Evolutionary conservation across 2,797 vertebrate genomes (phyloP), one percentile per base, ranked within the genome.

Genomic region (Alfaro cultratus): DNA sequence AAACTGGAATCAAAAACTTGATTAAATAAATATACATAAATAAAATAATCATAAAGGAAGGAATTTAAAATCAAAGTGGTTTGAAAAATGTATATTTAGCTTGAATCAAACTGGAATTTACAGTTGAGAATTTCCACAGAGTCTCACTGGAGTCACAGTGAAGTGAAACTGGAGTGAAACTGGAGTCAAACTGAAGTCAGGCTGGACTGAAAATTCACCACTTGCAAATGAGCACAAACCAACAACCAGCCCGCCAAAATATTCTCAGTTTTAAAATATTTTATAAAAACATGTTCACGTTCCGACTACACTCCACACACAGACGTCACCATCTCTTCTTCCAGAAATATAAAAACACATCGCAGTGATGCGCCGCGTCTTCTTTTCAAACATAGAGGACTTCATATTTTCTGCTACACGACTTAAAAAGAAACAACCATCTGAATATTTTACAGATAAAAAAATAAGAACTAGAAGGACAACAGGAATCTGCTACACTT

Each of bases 381-480:
- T 77, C 68, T 75, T 80, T 60, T 82, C 79, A 72, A 43, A 84
- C 77, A 83, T 45, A 80, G 34, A 86, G 31, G 84, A 80, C 1
- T 87, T 92, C 53, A 78, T 78, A 71, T 49, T 78, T 82, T 87
- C 71, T 88, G 85, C 85, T 89, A 86, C 84, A 86, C 76, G 62
- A 88, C 67, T 74, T 80, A 23, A 75, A 81, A 79, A 77, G 87
- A 82, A 64, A 68, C 18, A 68, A 23, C 34, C 75, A 34, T 51
- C 80, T 68, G 72, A 80, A 76, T 82, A 70, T 85, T 85, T 80
- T 81, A 83, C 77, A 84, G 47, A 87, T 92, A 94, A 51, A 94
- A 95, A 95, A 94, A 93, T 93, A 94, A 84, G 45, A 91, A 76
- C 68, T 29, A 71, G 68, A 94, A 92, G 92, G 87, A 88, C 46